These are phyloP conservation scores for Sebastes flavidus DNA, from an alignment of 2,797 vertebrate species.

Conservation along the genomic window DNA sequence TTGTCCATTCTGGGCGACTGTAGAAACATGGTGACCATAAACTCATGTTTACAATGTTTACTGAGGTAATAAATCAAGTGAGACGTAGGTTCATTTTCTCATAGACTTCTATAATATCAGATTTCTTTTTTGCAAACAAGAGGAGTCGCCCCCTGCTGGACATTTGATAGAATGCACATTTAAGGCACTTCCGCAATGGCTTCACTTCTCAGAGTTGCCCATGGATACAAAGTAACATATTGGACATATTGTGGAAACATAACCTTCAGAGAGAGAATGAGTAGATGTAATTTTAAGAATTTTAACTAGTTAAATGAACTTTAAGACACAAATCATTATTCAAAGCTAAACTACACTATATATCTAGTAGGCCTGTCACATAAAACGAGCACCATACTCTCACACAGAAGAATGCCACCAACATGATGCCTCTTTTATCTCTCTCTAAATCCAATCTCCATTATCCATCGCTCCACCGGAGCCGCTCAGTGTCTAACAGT, in stretches of 20 bases:
- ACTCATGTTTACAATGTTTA: accelerated
- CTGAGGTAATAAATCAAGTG: too few species aligned
- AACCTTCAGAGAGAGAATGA: neutral
- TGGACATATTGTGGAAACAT: neutral
- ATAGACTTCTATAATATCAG: too few species aligned
- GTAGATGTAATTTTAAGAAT: neutral
- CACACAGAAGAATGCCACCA: neutral
- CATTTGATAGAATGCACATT: too few species aligned
- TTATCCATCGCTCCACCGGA: neutral
- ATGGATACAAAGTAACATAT: neutral
- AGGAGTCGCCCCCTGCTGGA: too few species aligned
- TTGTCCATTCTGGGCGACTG: too few species aligned
- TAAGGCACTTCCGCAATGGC: too few species aligned
- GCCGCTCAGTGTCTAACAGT: neutral
- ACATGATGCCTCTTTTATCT: neutral
- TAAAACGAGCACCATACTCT: neutral
- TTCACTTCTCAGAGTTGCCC: too few species aligned
- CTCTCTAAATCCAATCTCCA: neutral
- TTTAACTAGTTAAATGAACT: neutral
- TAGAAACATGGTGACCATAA: too few species aligned
- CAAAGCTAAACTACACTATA: neutral
- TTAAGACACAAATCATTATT: neutral
- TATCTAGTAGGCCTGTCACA: neutral
- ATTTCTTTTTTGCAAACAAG: too few species aligned
- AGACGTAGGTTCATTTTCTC: too few species aligned